phyloP scores from a whole-genome alignment of 2,797 vertebrate genomes.

The Scyliorhinus canicula region DNA sequence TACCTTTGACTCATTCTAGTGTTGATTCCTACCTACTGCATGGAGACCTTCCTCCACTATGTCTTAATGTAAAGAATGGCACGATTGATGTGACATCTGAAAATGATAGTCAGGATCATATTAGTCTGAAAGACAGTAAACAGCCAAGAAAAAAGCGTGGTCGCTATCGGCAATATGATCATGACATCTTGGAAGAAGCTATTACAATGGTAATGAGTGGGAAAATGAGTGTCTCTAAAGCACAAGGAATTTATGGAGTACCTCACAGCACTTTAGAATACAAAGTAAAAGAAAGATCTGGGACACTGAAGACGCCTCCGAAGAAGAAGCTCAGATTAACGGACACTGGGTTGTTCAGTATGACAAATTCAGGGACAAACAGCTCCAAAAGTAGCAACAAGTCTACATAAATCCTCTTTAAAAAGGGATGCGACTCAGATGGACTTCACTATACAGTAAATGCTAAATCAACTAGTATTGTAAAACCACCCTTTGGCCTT shows the following conservation, averaged over 20 bases:
- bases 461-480: conserved; percentile 37
- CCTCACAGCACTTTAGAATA: conserved; percentile 99
- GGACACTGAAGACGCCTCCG: conserved; percentile 93
- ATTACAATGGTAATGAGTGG: conserved; percentile 95
- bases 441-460: conserved; percentile 36
- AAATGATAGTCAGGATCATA: conserved; percentile 67
- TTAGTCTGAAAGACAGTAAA: conserved; percentile 70
- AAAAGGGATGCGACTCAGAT: conserved; percentile 35
- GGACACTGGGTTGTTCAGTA: conserved; percentile 74
- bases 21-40: conserved; percentile 75
- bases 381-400: conserved; percentile 72
- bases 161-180: conserved; percentile 92
- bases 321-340: conserved; percentile 91
- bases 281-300: conserved; percentile 98
- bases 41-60: conserved; percentile 77
- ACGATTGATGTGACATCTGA: conserved; percentile 76
- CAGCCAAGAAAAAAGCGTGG: conserved; percentile 96
- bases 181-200: conserved; percentile 96
- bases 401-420: conserved; percentile 69
- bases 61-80: conserved; percentile 83
- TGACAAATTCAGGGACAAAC: conserved; percentile 91
- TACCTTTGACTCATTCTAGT: conserved; percentile 68
- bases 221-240: conserved; percentile 98
- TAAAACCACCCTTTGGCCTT: conserved; percentile 95
- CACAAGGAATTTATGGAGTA: conserved; percentile 95